These are phyloP conservation scores for Cryptomyrus ogoouensis DNA, from an alignment of 2,113 vertebrate genomes.

Conservation along the genomic window DNA sequence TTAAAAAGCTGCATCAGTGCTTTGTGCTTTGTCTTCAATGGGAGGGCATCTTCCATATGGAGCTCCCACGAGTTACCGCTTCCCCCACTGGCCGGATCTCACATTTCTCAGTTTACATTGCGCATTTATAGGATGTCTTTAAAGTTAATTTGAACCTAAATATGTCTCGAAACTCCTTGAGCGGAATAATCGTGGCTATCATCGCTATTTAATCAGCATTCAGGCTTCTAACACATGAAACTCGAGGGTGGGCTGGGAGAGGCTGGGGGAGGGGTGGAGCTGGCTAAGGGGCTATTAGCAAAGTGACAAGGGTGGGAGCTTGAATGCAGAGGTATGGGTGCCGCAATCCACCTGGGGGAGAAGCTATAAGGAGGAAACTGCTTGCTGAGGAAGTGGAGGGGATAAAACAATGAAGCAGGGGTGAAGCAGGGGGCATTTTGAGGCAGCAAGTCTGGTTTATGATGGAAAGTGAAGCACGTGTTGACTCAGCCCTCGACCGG, in stretches of 20 bases:
- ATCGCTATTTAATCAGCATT: neutral
- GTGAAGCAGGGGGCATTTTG: neutral
- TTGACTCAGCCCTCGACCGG: neutral
- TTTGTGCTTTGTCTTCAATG: neutral
- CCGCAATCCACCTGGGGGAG: neutral
- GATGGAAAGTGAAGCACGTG: neutral
- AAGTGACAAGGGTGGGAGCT: neutral
- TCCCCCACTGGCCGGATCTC: neutral
- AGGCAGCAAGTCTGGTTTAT: neutral
- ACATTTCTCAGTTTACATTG: neutral
- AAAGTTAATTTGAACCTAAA: conserved; percentile 2
- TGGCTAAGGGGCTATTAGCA: neutral
- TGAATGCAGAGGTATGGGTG: neutral
- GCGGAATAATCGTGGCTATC: neutral
- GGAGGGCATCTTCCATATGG: neutral
- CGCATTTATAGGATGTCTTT: neutral
- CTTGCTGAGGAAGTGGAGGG: neutral
- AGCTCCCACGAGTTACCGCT: neutral
- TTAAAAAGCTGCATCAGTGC: neutral
- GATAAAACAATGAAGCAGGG: neutral
- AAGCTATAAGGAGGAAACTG: neutral
- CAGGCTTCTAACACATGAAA: neutral
- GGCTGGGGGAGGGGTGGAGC: neutral
- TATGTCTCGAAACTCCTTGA: neutral
- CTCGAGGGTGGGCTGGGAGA: neutral